Conservation (phyloP, 2,113 vertebrate genomes). For the Carlito syrichta region DNA sequence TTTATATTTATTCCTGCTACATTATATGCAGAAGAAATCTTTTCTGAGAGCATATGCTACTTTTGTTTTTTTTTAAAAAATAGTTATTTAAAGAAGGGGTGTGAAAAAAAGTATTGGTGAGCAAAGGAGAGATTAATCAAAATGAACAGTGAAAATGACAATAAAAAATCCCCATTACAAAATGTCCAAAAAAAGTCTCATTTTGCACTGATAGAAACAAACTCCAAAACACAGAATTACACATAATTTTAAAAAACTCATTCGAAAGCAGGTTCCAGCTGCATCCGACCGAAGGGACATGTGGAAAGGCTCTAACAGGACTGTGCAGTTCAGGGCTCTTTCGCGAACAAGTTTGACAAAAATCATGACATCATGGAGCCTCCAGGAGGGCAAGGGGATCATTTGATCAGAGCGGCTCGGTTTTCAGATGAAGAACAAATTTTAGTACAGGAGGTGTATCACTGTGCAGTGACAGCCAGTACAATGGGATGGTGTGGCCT, state of each 20-base stretch:
- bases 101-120: not conserved
- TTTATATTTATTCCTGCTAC: not conserved
- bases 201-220: not conserved
- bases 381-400: no score
- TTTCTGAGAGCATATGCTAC: not conserved
- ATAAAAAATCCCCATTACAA: not conserved
- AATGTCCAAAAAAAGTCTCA: not conserved
- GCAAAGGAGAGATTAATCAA: not conserved
- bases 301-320: not conserved
- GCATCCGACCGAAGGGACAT: not conserved
- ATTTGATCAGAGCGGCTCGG: not conserved
- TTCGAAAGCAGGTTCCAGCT: not conserved
- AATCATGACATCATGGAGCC: not conserved
- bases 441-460: no score
- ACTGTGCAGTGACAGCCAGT: rapidly evolving
- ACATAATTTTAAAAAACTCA: not conserved
- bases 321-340: not conserved
- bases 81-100: not conserved
- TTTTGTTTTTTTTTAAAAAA: not conserved
- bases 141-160: not conserved
- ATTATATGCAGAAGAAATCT: not conserved
- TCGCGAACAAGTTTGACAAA: not conserved
- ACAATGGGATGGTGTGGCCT: no score
- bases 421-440: not conserved
- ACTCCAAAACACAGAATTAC: not conserved